phyloP scores from a whole-genome alignment of 2,113 vertebrate species.

The Poecilia latipinna region DNA sequence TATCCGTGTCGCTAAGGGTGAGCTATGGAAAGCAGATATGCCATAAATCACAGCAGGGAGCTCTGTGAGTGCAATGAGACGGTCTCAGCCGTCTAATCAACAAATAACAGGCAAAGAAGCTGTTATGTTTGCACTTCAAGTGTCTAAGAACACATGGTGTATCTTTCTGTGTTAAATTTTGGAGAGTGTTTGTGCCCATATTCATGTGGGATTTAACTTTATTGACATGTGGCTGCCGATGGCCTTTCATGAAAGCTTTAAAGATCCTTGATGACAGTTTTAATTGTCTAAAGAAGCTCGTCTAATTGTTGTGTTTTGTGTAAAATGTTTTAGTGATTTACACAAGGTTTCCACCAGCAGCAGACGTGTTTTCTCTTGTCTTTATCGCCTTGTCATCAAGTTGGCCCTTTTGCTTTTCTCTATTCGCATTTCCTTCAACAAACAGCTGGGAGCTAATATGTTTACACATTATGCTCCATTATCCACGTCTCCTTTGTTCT shows the following conservation, averaged over 20 bases:
- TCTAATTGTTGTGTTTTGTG: background rate
- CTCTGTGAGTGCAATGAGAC: conserved; percentile 20
- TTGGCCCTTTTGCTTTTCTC: background rate
- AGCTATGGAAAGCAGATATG: conserved; percentile 37
- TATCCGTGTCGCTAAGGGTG: background rate
- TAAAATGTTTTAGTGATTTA: background rate
- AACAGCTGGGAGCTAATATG: conserved; percentile 68
- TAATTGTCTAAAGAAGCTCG: background rate
- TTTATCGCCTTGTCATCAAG: background rate
- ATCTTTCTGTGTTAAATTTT: background rate
- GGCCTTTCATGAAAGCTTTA: background rate
- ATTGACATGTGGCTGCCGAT: background rate
- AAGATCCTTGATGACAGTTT: too few relatives aligned
- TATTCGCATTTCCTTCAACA: conserved; percentile 36
- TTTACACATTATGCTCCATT: conserved; percentile 66
- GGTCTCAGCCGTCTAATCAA: conserved; percentile 29
- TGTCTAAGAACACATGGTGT: conserved; percentile 8
- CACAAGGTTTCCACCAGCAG: background rate
- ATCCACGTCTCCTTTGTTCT: conserved; percentile 58
- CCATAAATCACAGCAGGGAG: conserved; percentile 58
- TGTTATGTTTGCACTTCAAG: conserved; percentile 59
- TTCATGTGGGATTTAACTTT: background rate
- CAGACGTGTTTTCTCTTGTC: background rate
- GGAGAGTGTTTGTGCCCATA: background rate
- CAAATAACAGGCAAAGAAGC: conserved; percentile 28